Base-by-base conservation (phyloP, 2,888 invertebrate species). In the Ischnura elegans region DNA sequence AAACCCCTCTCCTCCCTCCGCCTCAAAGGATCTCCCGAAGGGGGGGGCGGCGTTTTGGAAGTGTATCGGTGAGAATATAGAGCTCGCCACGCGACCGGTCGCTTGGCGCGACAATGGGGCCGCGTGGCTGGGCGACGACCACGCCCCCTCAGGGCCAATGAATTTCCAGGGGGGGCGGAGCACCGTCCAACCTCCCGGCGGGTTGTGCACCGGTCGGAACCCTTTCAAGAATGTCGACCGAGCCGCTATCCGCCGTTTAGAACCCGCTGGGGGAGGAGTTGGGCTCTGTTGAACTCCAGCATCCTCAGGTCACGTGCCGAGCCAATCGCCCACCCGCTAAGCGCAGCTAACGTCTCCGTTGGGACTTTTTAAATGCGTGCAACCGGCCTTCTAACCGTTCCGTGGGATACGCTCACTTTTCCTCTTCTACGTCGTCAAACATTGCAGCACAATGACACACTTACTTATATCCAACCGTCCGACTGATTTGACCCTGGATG, bases 111-210 rank as follows among this genome's bases (percentile, higher is more conserved):
- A 87, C 87, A 87, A 87, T 87, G 87, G 55, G 55, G 87, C 87
- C 55, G 87, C 42, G 55, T 51, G 76, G 36, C 36, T 25, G 36
- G 43, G n/a, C n/a, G 36, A 25, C 87, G 55, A 66, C 61, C 90
- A 66, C 90, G 90, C 90, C 90, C 90, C 90, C 90, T 90, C 43
- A n/a, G 90, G 90, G 90, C 36, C 90, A 90, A 90, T 90, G 90
- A 90, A 90, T 90, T 61, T 90, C 43, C 61, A 66, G 21, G 43
- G 90, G n/a, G 61, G 90, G 8, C 5, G 42, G 19, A 25, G 87
- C 42, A 10, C 76, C 61, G 8, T 36, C 36, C 2, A 4, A 6
- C 42, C 66, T 66, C 61, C 43, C 55, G 55, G 61, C 42, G 55
- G 55, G 42, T 76, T 36, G 76, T 29, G 21, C 25, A 42, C 87